Conservation (phyloP, 2,113 vertebrate genomes). For the Pituophis catenifer region DNA sequence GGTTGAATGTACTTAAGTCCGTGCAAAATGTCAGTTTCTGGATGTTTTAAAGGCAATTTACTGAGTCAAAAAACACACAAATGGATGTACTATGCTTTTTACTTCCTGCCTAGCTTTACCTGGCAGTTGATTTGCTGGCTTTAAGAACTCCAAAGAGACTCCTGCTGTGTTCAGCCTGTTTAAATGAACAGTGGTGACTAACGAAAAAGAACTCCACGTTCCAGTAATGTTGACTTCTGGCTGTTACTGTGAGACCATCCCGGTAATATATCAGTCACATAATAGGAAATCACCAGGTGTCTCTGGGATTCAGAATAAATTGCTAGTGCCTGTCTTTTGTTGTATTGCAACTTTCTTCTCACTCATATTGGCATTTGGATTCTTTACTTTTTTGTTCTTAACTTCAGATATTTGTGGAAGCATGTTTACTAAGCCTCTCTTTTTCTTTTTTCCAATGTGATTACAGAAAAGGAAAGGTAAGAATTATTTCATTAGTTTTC, state of each 20-base stretch:
- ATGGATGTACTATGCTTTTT: background rate
- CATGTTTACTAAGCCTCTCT: background rate
- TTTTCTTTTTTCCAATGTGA: slow-evolving; percentile 20
- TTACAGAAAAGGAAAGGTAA: slow-evolving; percentile 70
- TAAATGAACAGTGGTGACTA: slow-evolving; percentile 1
- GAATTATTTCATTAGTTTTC: slow-evolving; percentile 18
- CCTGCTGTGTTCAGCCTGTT: accelerated
- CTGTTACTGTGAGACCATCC: background rate
- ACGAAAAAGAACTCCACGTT: background rate
- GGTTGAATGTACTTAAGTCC: background rate
- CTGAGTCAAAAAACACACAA: slow-evolving; percentile 7
- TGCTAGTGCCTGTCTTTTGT: background rate
- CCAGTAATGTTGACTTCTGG: background rate
- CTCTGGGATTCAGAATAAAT: background rate
- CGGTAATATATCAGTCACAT: background rate
- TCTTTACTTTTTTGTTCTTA: slow-evolving; percentile 23
- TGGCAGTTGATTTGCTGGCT: slow-evolving; percentile 4
- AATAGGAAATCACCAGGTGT: background rate
- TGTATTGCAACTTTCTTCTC: background rate
- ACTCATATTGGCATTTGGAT: background rate
- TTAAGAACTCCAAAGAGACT: background rate
- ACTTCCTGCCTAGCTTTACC: background rate
- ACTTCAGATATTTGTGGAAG: slow-evolving; percentile 13
- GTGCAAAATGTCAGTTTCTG: background rate
- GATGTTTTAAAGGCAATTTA: background rate